phyloP scores from a whole-genome alignment of 2,113 vertebrate species.

The Trematocara variabile region DNA sequence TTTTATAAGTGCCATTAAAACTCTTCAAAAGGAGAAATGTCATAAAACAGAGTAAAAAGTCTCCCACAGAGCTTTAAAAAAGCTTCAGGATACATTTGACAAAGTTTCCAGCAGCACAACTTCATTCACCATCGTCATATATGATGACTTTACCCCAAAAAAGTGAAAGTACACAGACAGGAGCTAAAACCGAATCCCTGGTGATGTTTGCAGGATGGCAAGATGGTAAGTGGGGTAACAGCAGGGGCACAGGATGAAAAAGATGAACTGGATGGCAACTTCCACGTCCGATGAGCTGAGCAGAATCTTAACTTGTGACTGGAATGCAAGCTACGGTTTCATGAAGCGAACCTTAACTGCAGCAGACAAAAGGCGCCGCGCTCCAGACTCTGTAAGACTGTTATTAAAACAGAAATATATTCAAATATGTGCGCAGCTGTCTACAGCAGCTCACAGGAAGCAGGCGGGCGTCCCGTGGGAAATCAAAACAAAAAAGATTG shows the following conservation, averaged over 20 bases:
- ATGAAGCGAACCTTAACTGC: neutral
- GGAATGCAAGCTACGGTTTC: rapidly evolving
- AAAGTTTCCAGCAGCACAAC: neutral
- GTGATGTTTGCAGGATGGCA: neutral
- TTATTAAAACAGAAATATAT: neutral
- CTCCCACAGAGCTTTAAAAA: neutral
- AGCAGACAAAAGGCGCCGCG: neutral
- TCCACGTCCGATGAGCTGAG: neutral
- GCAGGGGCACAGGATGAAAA: neutral
- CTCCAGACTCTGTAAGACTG: neutral
- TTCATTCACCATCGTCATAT: neutral
- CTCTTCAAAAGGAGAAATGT: neutral
- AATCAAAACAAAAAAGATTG: neutral
- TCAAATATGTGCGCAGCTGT: neutral
- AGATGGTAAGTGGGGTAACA: neutral
- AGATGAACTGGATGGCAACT: neutral
- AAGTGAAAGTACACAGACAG: neutral
- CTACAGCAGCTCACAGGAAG: neutral
- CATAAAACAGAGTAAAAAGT: neutral
- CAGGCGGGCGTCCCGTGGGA: neutral
- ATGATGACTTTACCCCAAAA: neutral
- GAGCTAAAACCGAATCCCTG: neutral
- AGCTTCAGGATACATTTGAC: neutral
- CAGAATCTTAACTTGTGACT: neutral
- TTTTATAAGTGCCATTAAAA: neutral